Evolutionary conservation across 2,888 invertebrate genomes (phyloP).

Genomic region (Mesorhabditis sp.): DNA sequence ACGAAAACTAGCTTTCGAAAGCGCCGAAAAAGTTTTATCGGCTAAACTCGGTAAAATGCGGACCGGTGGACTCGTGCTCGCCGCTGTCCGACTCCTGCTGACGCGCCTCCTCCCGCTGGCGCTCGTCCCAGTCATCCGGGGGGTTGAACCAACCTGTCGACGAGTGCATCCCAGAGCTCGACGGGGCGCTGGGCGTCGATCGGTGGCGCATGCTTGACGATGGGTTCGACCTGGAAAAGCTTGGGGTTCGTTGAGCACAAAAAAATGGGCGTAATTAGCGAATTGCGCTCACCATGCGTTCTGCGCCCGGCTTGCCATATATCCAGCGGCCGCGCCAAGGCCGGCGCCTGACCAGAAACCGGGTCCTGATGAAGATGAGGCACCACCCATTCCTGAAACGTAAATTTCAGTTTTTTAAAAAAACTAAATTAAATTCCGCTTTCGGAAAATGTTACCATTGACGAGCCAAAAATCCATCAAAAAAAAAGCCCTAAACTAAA

Average conservation of each 20-base stretch:
- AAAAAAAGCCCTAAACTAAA: too few species aligned
- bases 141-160: conserved; percentile 4
- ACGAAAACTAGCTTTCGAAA: too few species aligned
- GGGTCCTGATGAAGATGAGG: conserved; percentile 5
- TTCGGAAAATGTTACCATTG: too few species aligned
- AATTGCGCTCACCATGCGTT: not conserved
- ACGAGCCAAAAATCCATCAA: too few species aligned
- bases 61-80: not conserved
- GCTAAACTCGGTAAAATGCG: not conserved
- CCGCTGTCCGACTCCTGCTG: not conserved
- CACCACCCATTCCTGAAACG: not conserved
- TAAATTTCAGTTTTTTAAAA: not conserved
- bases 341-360: conserved; percentile 43
- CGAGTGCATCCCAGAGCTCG: not conserved
- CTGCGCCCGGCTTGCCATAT: conserved; percentile 25
- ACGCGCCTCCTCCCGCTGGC: not conserved
- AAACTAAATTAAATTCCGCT: not conserved
- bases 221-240: not conserved
- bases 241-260: not conserved
- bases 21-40: too few species aligned
- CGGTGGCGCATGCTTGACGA: not conserved
- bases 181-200: not conserved
- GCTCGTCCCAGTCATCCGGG: not conserved
- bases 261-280: not conserved
- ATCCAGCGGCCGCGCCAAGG: conserved; percentile 49